A percentile compares a stretch with the other conserved stretches of the same genome.
phyloP scores from a whole-genome alignment of 2,888 invertebrate genomes.

The Drosophila buzzatii region DNA sequence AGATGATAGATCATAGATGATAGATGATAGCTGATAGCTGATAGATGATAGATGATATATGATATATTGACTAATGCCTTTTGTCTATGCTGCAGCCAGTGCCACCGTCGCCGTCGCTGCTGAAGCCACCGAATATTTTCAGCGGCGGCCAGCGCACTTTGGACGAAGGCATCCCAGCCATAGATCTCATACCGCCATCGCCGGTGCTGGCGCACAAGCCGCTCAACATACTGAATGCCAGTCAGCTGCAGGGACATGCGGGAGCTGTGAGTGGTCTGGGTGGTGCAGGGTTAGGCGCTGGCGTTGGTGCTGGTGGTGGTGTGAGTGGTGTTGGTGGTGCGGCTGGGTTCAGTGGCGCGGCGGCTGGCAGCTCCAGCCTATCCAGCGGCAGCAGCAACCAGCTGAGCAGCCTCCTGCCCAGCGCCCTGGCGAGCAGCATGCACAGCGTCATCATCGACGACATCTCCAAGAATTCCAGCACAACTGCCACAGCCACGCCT shows the following conservation, averaged over 20 bases:
- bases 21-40: no score
- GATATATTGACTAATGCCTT: background rate
- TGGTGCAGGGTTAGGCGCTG: background rate
- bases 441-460: slow-evolving; percentile 82
- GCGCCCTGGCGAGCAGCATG: slow-evolving; percentile 70
- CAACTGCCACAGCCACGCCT: slow-evolving; percentile 69
- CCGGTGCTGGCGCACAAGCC: slow-evolving; percentile 83
- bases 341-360: slow-evolving; percentile 4
- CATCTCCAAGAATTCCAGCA: slow-evolving; percentile 80
- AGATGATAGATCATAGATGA: no score
- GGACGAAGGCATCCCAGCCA: slow-evolving; percentile 84
- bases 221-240: slow-evolving; percentile 83
- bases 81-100: slow-evolving; percentile 45
- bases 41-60: no score
- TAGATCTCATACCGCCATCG: slow-evolving; percentile 84
- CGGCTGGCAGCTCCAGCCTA: slow-evolving; percentile 15
- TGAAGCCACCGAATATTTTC: slow-evolving; percentile 84
- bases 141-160: slow-evolving; percentile 81
- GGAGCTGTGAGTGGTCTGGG: slow-evolving; percentile 35
- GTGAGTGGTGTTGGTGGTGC: background rate
- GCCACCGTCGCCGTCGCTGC: slow-evolving; percentile 81
- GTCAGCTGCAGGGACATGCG: slow-evolving; percentile 81
- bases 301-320: background rate
- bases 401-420: slow-evolving; percentile 48
- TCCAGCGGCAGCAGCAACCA: slow-evolving; percentile 41